A percentile compares a stretch with the other conserved stretches of the same genome.
Conservation (phyloP, 2,113 vertebrate species). For the Deroptyus accipitrinus region DNA sequence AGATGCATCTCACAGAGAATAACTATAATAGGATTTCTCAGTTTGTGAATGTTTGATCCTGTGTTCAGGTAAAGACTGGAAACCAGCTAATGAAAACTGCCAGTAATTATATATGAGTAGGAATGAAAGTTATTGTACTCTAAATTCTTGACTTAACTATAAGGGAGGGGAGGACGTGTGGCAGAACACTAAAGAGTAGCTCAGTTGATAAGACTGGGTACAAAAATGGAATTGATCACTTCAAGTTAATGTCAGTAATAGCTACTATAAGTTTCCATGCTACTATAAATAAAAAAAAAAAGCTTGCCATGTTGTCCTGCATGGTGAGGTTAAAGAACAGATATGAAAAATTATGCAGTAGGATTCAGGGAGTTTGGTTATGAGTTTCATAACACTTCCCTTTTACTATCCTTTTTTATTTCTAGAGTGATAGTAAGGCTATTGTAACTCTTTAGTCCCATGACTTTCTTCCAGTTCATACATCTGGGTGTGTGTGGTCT, state of each 20-base stretch:
- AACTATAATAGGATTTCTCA: not conserved
- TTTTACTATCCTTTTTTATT: not conserved
- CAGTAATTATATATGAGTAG: not conserved
- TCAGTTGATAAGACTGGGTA: not conserved
- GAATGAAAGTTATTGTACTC: not conserved
- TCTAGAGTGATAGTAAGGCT: not conserved
- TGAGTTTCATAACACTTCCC: not conserved
- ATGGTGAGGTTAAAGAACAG: not conserved
- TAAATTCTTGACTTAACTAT: not conserved
- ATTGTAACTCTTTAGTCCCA: not conserved
- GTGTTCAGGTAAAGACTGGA: not conserved
- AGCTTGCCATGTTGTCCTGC: not conserved
- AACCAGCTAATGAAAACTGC: not conserved
- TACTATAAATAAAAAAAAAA: not conserved
- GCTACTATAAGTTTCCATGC: accelerated
- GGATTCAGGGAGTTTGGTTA: not conserved
- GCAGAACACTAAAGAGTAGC: not conserved
- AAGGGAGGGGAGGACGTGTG: not conserved
- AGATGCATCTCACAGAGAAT: not conserved
- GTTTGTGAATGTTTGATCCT: not conserved
- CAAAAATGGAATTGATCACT: not conserved
- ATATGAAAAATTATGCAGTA: not conserved
- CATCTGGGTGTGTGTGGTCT: not conserved
- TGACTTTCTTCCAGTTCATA: not conserved
- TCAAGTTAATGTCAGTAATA: not conserved